Conservation (phyloP, 2,888 invertebrate genomes). For the Chouioia cunea region DNA sequence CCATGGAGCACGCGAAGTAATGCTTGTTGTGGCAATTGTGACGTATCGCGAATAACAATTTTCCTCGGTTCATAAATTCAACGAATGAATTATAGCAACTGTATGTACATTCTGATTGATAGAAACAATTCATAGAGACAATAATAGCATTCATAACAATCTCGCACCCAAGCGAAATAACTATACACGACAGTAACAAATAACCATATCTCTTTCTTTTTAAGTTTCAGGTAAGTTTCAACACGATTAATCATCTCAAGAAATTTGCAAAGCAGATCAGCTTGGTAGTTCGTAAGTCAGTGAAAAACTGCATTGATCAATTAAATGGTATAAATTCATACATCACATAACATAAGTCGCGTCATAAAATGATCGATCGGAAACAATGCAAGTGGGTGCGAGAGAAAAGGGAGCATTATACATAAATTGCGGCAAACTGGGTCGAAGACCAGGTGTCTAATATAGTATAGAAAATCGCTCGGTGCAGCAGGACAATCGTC, state of each 20-base stretch:
- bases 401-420: no score
- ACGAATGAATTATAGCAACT: no score
- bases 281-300: constrained; percentile 36
- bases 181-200: constrained; percentile 8
- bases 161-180: background rate
- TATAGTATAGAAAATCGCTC: constrained; percentile 34
- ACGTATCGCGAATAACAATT: no score
- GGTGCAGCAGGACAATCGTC: constrained; percentile 33
- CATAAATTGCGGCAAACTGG: constrained; percentile 41
- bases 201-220: constrained; percentile 34
- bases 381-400: constrained; percentile 24
- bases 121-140: no score
- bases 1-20: no score
- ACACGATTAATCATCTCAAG: constrained; percentile 7
- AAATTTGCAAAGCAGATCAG: constrained; percentile 26
- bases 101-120: no score
- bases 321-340: background rate
- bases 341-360: constrained; percentile 12
- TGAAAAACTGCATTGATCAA: constrained; percentile 36
- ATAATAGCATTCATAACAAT: background rate
- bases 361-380: constrained; percentile 37
- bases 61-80: no score
- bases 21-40: background rate
- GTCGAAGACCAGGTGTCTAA: constrained; percentile 49
- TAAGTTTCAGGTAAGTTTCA: constrained; percentile 57